Evolutionary conservation across 2,797 vertebrate species (phyloP).

Genomic region (Lagocephalus sceleratus): DNA sequence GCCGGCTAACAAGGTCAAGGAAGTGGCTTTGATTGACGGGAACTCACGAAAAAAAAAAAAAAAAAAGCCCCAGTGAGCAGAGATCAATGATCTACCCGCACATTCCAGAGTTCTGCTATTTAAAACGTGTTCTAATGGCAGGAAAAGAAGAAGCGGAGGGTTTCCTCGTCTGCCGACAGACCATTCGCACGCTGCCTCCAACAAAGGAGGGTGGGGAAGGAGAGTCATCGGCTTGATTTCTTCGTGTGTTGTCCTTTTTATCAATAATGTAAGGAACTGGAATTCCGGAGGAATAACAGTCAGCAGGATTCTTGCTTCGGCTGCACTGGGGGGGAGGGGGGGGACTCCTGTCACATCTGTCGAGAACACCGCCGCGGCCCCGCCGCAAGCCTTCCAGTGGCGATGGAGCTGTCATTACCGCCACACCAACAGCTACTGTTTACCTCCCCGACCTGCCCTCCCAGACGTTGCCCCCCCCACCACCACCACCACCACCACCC

Average conservation of each 20-base stretch:
- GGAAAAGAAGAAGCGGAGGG: conserved; percentile 7
- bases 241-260: neutral
- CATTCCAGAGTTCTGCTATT: neutral
- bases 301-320: conserved; percentile 10
- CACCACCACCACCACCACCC: conserved; percentile 3
- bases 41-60: neutral
- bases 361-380: too few species aligned
- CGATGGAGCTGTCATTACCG: conserved; percentile 61
- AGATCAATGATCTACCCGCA: neutral
- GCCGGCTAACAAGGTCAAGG: too few species aligned
- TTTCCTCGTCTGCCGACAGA: conserved; percentile 5
- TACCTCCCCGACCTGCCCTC: conserved; percentile 44
- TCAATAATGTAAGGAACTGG: neutral
- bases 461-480: conserved; percentile 43
- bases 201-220: neutral
- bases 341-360: conserved; percentile 5
- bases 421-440: conserved; percentile 53
- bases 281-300: neutral
- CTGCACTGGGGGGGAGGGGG: neutral
- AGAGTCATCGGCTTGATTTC: neutral
- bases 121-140: neutral
- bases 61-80: neutral
- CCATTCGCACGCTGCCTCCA: neutral
- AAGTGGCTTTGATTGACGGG: too few species aligned
- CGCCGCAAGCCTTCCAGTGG: conserved; percentile 42